Evolutionary conservation across 2,113 vertebrate genomes (phyloP).

Genomic region (Stigmatopora argus): DNA sequence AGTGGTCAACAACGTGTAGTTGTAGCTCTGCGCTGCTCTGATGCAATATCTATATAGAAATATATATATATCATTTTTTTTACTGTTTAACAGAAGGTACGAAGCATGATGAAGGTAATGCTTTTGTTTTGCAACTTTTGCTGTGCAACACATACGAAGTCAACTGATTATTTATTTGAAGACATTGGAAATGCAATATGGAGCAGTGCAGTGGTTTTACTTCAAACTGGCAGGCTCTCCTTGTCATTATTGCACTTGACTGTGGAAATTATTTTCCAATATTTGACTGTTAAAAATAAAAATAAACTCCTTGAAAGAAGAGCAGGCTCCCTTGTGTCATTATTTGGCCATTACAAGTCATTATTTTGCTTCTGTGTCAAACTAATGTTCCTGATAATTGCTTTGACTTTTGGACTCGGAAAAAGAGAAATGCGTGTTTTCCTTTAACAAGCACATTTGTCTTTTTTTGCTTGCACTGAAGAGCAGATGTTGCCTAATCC

Average conservation of each 20-base stretch:
- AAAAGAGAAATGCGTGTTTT: neutral
- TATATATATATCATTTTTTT: conserved; percentile 28
- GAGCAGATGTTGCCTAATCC: conserved; percentile 38
- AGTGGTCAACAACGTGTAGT: conserved; percentile 34
- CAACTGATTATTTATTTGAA: conserved; percentile 64
- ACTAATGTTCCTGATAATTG: too few relatives aligned
- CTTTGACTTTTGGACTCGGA: too few relatives aligned
- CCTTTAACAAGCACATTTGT: conserved; percentile 9
- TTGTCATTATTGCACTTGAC: conserved; percentile 64
- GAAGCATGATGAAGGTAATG: conserved; percentile 64
- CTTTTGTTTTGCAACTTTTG: conserved; percentile 38
- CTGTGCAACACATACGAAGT: conserved; percentile 45
- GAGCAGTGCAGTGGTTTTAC: conserved; percentile 29
- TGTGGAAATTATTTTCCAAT: conserved; percentile 62
- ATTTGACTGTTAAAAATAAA: conserved; percentile 69
- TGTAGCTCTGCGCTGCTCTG: conserved; percentile 47
- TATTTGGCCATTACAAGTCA: conserved; percentile 44
- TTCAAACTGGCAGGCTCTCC: conserved; percentile 19
- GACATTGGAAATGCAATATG: conserved; percentile 54
- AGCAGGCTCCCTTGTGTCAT: conserved; percentile 10
- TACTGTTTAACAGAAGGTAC: conserved; percentile 52
- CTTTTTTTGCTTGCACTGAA: conserved; percentile 25
- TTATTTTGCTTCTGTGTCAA: too few relatives aligned
- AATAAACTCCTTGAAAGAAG: conserved; percentile 54
- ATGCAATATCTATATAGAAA: conserved; percentile 35